A percentile compares a stretch with the other conserved stretches of the same genome.
Evolutionary conservation across 2,888 invertebrate species (phyloP).

Genomic region (Ophioninae sp.): DNA sequence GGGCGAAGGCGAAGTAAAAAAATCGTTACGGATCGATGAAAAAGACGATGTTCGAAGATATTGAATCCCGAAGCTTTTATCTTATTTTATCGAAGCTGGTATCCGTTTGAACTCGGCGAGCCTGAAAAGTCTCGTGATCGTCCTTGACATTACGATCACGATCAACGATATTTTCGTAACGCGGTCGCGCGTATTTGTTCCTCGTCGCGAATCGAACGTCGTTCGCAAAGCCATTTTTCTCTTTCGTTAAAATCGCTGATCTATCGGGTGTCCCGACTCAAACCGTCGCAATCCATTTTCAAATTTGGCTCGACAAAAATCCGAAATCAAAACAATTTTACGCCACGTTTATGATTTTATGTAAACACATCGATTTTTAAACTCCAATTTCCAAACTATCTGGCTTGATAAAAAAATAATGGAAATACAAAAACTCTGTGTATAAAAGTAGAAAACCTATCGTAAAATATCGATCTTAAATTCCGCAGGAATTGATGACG

Average conservation of each 20-base stretch:
- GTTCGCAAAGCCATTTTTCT: constrained; percentile 14
- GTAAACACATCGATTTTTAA: too few relatives aligned
- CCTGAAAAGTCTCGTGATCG: constrained; percentile 34
- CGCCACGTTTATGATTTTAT: too few relatives aligned
- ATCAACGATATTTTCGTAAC: constrained; percentile 64
- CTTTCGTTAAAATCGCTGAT: constrained; percentile 31
- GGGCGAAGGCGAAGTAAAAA: not conserved
- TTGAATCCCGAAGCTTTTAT: constrained; percentile 42
- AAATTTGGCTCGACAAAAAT: not conserved
- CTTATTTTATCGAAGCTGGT: too few relatives aligned
- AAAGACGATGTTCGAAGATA: constrained; percentile 24
- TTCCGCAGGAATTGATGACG: too few relatives aligned
- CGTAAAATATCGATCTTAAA: too few relatives aligned
- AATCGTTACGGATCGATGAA: constrained; percentile 42
- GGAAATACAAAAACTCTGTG: too few relatives aligned
- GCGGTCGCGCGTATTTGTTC: constrained; percentile 51
- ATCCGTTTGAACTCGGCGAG: constrained; percentile 21
- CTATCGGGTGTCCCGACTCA: not conserved
- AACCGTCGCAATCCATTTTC: not conserved
- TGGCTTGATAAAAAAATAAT: too few relatives aligned
- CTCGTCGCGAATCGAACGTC: constrained; percentile 37
- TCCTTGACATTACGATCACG: constrained; percentile 67
- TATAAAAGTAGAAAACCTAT: too few relatives aligned
- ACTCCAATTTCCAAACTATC: too few relatives aligned
- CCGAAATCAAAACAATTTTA: too few relatives aligned